Percentiles rank a stretch among this genome's conserved stretches.
Conservation (phyloP, 2,113 vertebrate species). For the Lasiurus borealis region DNA sequence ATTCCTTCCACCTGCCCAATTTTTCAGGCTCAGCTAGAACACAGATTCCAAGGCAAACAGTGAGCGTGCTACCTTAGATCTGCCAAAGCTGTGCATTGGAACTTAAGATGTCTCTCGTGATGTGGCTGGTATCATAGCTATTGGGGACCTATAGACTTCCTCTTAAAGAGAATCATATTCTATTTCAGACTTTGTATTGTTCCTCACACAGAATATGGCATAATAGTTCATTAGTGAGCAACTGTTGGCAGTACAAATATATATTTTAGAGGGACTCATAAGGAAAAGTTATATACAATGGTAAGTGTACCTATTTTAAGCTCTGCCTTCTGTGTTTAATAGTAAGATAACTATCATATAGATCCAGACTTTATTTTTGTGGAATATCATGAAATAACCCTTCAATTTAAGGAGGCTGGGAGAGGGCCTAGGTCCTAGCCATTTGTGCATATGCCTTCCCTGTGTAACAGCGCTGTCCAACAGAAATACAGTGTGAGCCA, state of each 20-base stretch:
- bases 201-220: neutral
- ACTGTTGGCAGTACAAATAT: neutral
- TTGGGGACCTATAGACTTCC: neutral
- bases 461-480: neutral
- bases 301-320: neutral
- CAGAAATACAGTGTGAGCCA: neutral
- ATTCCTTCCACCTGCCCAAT: neutral
- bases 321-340: neutral
- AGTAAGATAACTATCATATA: neutral
- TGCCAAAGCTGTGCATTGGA: neutral
- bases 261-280: neutral
- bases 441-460: neutral
- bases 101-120: neutral
- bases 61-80: neutral
- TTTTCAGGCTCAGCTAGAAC: neutral
- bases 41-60: neutral
- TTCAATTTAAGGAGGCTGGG: neutral
- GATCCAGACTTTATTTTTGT: neutral
- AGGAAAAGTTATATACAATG: neutral
- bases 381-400: neutral
- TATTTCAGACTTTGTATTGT: neutral
- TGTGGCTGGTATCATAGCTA: neutral
- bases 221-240: neutral
- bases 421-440: neutral
- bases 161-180: neutral